These are phyloP conservation scores for Parelbella ahira DNA, from an alignment of 2,888 invertebrate genomes.

Conservation along the genomic window DNA sequence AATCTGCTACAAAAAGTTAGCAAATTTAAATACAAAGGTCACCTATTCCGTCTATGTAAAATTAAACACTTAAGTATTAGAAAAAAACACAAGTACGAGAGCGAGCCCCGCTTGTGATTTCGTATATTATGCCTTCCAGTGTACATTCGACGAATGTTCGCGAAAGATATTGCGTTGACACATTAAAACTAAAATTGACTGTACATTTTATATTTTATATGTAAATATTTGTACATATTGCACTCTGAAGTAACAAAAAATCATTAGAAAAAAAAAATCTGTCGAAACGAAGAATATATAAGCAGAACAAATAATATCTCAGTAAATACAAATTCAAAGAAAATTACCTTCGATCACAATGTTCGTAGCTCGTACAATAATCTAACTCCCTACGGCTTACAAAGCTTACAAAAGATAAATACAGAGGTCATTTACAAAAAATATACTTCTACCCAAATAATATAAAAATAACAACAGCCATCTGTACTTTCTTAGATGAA, in stretches of 20 bases:
- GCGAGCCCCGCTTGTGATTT: conserved; percentile 66
- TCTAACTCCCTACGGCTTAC: conserved; percentile 77
- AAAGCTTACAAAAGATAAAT: conserved; percentile 78
- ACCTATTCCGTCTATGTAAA: conserved; percentile 76
- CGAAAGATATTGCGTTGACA: conserved; percentile 74
- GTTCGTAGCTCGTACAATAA: conserved; percentile 74
- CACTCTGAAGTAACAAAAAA: conserved; percentile 83
- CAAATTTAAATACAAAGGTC: conserved; percentile 79
- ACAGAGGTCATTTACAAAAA: conserved; percentile 80
- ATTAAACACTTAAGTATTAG: conserved; percentile 77
- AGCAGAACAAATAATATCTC: conserved; percentile 60
- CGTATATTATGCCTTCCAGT: conserved; percentile 70
- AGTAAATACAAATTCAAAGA: conserved; percentile 68
- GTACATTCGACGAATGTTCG: conserved; percentile 72
- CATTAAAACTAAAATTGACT: conserved; percentile 78
- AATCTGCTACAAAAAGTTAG: conserved; percentile 80
- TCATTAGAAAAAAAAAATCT: conserved; percentile 64
- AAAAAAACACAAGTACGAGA: conserved; percentile 64
- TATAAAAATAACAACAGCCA: conserved; percentile 81
- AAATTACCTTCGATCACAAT: conserved; percentile 71
- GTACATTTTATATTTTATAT: conserved; percentile 78
- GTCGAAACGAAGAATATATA: conserved; percentile 70
- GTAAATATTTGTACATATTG: conserved; percentile 87
- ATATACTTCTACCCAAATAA: conserved; percentile 80
- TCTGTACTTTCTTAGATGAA: conserved; percentile 81